A percentile compares a stretch with the other conserved stretches of the same genome.
Conservation (phyloP, 2,113 vertebrate genomes). For the Anguilla japonica region DNA sequence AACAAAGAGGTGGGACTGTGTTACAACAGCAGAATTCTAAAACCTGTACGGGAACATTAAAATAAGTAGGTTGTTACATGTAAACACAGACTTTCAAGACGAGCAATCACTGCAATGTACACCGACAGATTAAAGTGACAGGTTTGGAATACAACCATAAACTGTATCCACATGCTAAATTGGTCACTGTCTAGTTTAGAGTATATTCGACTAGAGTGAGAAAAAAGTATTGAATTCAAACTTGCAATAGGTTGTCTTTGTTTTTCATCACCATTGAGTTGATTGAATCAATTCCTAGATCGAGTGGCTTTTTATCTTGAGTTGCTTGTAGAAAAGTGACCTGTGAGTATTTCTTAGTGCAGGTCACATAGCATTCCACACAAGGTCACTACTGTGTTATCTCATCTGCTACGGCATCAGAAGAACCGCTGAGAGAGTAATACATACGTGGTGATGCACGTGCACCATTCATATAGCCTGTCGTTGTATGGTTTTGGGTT, state of each 20-base stretch:
- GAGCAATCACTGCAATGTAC: background rate
- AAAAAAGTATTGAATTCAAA: background rate
- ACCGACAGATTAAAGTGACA: background rate
- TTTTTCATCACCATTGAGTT: background rate
- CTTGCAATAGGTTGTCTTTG: background rate
- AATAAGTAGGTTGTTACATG: background rate
- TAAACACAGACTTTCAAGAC: background rate
- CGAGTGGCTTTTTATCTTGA: background rate
- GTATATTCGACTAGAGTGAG: background rate
- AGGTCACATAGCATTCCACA: background rate
- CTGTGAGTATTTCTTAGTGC: background rate
- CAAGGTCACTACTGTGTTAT: background rate
- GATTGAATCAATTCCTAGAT: background rate
- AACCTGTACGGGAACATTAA: background rate
- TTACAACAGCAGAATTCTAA: background rate
- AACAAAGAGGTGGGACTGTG: background rate
- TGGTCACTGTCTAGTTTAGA: background rate
- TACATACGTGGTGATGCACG: background rate
- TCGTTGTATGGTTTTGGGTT: too few species aligned
- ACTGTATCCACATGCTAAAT: background rate
- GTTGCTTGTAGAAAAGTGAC: background rate
- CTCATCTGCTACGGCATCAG: background rate
- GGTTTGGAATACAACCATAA: background rate
- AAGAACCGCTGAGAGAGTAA: background rate
- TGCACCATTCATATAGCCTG: background rate